Conservation (phyloP, 2,797 vertebrate species). For the Amblyopsis hoosieri region DNA sequence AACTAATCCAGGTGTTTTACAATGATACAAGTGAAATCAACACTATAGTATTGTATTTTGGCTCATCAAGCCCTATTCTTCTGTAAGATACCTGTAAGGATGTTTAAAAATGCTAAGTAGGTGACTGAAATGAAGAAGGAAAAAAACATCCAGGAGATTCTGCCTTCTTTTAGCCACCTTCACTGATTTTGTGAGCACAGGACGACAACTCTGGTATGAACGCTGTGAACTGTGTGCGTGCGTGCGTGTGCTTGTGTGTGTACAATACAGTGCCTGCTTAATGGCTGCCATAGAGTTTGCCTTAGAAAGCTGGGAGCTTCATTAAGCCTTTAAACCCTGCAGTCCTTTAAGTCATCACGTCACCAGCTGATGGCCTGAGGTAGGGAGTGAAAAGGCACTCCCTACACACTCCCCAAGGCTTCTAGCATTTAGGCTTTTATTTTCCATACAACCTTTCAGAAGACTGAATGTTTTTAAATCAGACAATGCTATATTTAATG, state of each 20-base stretch:
- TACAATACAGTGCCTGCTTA: slow-evolving; percentile 28
- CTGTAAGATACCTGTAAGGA: too few relatives aligned
- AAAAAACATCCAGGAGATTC: neutral
- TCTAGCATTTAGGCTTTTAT: neutral
- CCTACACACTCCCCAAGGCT: neutral
- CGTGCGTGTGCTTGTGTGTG: too few relatives aligned
- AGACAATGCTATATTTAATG: too few relatives aligned
- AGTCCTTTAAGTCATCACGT: slow-evolving; percentile 71
- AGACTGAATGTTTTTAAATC: neutral
- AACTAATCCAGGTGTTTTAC: neutral
- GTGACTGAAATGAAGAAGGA: too few relatives aligned
- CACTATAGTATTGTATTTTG: slow-evolving; percentile 6
- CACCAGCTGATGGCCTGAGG: slow-evolving; percentile 50
- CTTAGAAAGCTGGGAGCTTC: slow-evolving; percentile 66
- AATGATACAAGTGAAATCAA: slow-evolving; percentile 14
- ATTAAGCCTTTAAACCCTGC: slow-evolving; percentile 76
- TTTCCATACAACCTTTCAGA: neutral
- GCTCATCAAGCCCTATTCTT: neutral
- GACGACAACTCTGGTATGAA: too few relatives aligned
- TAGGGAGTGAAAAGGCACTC: slow-evolving; percentile 32
- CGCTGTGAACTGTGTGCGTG: neutral
- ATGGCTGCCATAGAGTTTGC: slow-evolving; percentile 55
- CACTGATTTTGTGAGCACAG: too few relatives aligned
- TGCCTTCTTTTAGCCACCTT: slow-evolving; percentile 39
- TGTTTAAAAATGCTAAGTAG: too few relatives aligned